phyloP scores from a whole-genome alignment of 2,113 vertebrate genomes.

The Perca schrenkii region DNA sequence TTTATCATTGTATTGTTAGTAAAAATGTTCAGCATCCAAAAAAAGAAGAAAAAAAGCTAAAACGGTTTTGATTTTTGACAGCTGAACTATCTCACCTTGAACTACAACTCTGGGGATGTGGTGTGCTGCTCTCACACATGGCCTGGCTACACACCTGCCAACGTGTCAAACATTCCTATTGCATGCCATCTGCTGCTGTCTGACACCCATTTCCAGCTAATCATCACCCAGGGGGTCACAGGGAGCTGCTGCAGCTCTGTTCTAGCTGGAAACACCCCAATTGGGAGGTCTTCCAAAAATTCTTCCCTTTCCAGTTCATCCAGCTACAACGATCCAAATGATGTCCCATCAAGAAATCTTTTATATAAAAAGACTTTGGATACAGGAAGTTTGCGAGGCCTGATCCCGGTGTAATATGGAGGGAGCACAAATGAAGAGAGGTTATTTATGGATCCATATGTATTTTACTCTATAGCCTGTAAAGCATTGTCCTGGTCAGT shows the following conservation, averaged over 20 bases:
- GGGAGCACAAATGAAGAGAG: neutral
- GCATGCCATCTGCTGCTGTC: slow-evolving; percentile 63
- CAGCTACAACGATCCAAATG: slow-evolving; percentile 7
- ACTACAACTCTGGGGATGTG: slow-evolving; percentile 12
- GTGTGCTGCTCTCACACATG: slow-evolving; percentile 46
- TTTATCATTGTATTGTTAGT: slow-evolving; percentile 1
- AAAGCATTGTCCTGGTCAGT: neutral
- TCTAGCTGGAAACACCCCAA: slow-evolving; percentile 34
- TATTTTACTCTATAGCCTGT: neutral
- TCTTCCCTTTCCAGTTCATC: slow-evolving; percentile 5
- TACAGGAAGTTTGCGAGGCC: neutral
- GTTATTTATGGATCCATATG: neutral
- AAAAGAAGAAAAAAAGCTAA: neutral
- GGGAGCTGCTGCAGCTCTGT: slow-evolving; percentile 19
- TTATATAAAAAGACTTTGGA: neutral
- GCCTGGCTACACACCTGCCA: slow-evolving; percentile 32
- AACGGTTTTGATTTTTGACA: neutral
- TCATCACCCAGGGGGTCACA: slow-evolving; percentile 20
- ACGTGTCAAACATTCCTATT: slow-evolving; percentile 46
- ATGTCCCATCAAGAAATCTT: neutral
- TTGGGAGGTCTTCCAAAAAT: slow-evolving; percentile 31
- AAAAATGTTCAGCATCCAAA: neutral
- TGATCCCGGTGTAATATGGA: neutral
- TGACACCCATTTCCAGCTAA: slow-evolving; percentile 55
- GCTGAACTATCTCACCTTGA: slow-evolving; percentile 12